Evolutionary conservation across 2,888 invertebrate species (phyloP).

Genomic region (Papilio protenor): DNA sequence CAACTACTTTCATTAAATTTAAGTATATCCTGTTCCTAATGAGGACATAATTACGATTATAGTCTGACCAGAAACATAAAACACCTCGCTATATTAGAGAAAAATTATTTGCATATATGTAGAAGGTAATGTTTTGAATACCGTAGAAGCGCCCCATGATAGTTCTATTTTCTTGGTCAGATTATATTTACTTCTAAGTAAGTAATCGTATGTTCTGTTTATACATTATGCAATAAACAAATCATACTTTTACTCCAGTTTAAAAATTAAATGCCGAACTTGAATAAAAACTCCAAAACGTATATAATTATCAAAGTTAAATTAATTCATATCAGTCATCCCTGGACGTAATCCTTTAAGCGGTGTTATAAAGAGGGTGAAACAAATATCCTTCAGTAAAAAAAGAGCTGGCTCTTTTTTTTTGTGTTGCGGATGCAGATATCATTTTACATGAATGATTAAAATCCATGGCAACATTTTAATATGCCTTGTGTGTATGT

Average conservation of each 20-base stretch:
- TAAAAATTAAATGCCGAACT: too few species aligned
- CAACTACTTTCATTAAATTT: slow-evolving; percentile 13
- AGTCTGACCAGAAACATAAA: not conserved
- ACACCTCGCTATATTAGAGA: too few species aligned
- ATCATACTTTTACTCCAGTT: too few species aligned
- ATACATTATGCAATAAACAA: too few species aligned
- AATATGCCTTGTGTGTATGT: not conserved
- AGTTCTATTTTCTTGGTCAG: too few species aligned
- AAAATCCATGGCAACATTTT: not conserved
- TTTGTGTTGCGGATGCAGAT: not conserved
- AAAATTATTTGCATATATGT: too few species aligned
- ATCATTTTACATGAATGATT: not conserved
- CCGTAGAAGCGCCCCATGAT: too few species aligned
- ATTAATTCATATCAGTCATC: slow-evolving; percentile 19
- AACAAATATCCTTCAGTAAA: slow-evolving; percentile 36
- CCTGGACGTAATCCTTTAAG: slow-evolving; percentile 29
- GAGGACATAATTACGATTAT: not conserved
- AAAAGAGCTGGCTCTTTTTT: not conserved
- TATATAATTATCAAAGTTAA: slow-evolving; percentile 10
- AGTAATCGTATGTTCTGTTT: too few species aligned
- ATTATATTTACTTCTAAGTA: too few species aligned
- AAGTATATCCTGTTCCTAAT: not conserved
- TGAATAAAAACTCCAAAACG: not conserved
- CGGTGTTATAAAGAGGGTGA: slow-evolving; percentile 45
- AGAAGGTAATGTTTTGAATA: too few species aligned